Evolutionary conservation across 2,888 invertebrate species (phyloP), one percentile per base, ranked within the genome.

Genomic region (Cryptophagus acutangulus): DNA sequence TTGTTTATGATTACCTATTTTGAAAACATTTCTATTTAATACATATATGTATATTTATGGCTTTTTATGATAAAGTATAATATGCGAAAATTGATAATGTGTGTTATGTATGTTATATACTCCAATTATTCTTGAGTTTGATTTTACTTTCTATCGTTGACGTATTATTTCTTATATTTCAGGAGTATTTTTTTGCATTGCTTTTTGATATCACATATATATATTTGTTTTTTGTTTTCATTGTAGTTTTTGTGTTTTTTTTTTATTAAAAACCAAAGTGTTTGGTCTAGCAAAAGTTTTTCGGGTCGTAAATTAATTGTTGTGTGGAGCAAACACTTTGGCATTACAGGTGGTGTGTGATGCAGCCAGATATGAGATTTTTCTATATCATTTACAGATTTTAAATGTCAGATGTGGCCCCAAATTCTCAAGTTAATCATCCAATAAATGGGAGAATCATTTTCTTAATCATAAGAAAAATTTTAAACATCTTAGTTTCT

Each of bases 331-430:
- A 24, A 34, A 35, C 8, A 36, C 8, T 3, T 17, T n/a, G 14
- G n/a, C 15, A 29, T 57, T 61, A 30, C 59, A 60, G 57, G 58
- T 46, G 53, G 50, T 51, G 49, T 54, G 26, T 26, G 55, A 46
- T 52, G 59, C 60, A 56, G 60, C 56, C 54, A 58, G 58, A 62
- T 63, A 62, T 64, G 61, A 62, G 62, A 60, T 58, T 26, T 31
- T 31, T 31, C 53, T 63, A 55, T 66, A 61, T 61, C 54, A 57
- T 66, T 67, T 67, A 58, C 65, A 66, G 66, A 65, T 67, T 62
- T 62, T 62, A 59, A 59, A 55, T 46, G 42, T 37, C 25, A 34
- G 17, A 33, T 41, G 44, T 47, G 48, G 57, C 51, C 52, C 50
- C 51, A 15, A 24, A 17, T 28, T 16, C 18, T n/a, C 35, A 44